These are phyloP conservation scores for Branchinecta lynchi DNA, from an alignment of 1,140 invertebrate species.

Conservation along the genomic window DNA sequence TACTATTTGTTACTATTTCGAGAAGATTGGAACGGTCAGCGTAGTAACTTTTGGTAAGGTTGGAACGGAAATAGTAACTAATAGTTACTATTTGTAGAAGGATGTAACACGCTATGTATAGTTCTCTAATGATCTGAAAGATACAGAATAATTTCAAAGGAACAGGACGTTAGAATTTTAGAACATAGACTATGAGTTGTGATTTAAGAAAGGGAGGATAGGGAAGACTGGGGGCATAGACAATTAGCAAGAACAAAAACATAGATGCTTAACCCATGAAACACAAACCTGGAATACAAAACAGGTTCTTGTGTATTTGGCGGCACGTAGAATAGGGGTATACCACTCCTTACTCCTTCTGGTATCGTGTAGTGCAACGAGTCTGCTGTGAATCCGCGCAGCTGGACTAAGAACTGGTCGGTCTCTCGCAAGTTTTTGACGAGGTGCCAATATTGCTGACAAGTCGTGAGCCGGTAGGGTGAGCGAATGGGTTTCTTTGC, in stretches of 20 bases:
- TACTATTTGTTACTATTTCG: too few species aligned
- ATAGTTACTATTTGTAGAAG: too few species aligned
- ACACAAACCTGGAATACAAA: constrained; percentile 35
- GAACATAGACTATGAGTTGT: too few species aligned
- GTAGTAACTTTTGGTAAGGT: too few species aligned
- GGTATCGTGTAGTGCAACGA: constrained; percentile 50
- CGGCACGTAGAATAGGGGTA: constrained; percentile 53
- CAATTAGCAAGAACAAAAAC: too few species aligned
- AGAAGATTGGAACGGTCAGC: too few species aligned
- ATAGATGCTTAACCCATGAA: too few species aligned
- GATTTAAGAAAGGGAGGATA: constrained; percentile 12
- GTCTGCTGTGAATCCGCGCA: constrained; percentile 51
- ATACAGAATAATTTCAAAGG: too few species aligned
- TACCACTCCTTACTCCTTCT: constrained; percentile 52
- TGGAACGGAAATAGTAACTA: too few species aligned
- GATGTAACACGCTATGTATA: too few species aligned
- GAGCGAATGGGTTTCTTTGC: constrained; percentile 50
- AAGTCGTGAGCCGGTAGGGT: constrained; percentile 48
- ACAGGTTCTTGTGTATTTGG: constrained; percentile 36
- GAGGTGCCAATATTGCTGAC: constrained; percentile 51
- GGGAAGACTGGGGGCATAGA: not conserved
- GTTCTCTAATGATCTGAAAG: too few species aligned
- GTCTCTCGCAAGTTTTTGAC: constrained; percentile 46
- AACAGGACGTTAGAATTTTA: too few species aligned
- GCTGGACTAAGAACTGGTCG: constrained; percentile 50